Conservation (phyloP, 2,797 vertebrate species). For the Molossus alvarezi region DNA sequence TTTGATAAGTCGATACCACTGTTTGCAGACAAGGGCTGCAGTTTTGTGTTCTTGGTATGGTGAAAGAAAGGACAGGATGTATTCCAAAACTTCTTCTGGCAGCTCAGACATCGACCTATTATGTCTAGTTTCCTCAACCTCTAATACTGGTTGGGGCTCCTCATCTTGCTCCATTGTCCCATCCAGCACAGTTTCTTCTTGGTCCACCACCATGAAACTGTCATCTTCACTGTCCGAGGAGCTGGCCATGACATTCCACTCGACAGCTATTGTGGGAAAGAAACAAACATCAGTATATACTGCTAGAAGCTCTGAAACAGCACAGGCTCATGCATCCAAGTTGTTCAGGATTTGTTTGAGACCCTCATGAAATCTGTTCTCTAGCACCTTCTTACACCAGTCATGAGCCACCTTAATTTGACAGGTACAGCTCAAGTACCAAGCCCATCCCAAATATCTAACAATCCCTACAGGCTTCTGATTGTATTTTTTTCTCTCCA, state of each 20-base stretch:
- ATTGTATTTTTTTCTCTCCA: neutral
- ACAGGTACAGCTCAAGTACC: neutral
- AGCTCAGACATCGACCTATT: constrained; percentile 95
- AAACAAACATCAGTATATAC: neutral
- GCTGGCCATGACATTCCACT: constrained; percentile 95
- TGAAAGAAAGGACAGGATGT: constrained; percentile 98
- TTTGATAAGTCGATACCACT: constrained; percentile 99
- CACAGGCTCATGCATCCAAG: neutral
- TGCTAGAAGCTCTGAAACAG: neutral
- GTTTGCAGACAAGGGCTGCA: constrained; percentile 98
- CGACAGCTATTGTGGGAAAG: constrained; percentile 71
- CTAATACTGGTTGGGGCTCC: constrained; percentile 83
- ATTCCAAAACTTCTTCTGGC: constrained; percentile 98
- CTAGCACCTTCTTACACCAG: neutral
- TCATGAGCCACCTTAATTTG: neutral
- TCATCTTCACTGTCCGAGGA: constrained; percentile 96
- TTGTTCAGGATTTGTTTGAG: neutral
- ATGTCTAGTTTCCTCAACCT: constrained; percentile 86
- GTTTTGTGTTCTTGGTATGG: constrained; percentile 99
- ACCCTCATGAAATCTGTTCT: neutral
- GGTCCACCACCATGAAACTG: constrained; percentile 97
- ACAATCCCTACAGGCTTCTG: neutral
- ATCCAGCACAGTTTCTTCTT: constrained; percentile 91
- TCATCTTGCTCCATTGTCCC: constrained; percentile 91
- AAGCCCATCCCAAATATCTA: neutral